phyloP scores from a whole-genome alignment of 2,797 vertebrate species.

The Saxicola maurus region DNA sequence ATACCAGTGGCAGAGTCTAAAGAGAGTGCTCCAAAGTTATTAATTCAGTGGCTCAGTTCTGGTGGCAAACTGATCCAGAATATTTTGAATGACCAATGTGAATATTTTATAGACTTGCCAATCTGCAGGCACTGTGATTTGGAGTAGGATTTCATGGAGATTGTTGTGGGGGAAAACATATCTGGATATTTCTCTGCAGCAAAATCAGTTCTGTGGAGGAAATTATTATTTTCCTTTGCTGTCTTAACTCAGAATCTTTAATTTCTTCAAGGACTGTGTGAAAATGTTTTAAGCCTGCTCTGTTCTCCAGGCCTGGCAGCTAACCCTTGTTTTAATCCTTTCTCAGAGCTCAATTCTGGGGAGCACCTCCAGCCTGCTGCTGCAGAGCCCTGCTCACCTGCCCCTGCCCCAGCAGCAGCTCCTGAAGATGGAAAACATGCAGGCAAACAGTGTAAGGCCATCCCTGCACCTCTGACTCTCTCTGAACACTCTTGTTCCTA shows the following conservation, averaged over 20 bases:
- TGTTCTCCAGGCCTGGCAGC: neutral
- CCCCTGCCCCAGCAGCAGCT: constrained; percentile 89
- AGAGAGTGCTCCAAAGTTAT: neutral
- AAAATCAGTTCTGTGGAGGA: neutral
- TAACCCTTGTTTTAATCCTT: neutral
- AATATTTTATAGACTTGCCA: neutral
- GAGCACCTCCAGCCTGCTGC: constrained; percentile 72
- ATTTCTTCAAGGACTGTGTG: neutral
- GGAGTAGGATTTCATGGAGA: neutral
- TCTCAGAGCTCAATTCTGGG: constrained; percentile 61
- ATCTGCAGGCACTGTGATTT: neutral
- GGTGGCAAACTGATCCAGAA: neutral
- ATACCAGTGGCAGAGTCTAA: neutral
- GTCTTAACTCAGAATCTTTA: neutral
- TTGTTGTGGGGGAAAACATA: neutral
- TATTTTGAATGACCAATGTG: neutral
- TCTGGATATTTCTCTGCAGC: neutral
- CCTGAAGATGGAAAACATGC: constrained; percentile 87
- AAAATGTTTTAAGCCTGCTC: neutral
- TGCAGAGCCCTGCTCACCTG: constrained; percentile 89
- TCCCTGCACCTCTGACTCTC: neutral
- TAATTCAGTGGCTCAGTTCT: neutral
- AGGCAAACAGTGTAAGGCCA: constrained; percentile 83
- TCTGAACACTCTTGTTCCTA: fast-evolving
- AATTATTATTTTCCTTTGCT: neutral